These are phyloP conservation scores for Clarias macrocephalus DNA, from an alignment of 2,113 vertebrate species.

Conservation along the genomic window DNA sequence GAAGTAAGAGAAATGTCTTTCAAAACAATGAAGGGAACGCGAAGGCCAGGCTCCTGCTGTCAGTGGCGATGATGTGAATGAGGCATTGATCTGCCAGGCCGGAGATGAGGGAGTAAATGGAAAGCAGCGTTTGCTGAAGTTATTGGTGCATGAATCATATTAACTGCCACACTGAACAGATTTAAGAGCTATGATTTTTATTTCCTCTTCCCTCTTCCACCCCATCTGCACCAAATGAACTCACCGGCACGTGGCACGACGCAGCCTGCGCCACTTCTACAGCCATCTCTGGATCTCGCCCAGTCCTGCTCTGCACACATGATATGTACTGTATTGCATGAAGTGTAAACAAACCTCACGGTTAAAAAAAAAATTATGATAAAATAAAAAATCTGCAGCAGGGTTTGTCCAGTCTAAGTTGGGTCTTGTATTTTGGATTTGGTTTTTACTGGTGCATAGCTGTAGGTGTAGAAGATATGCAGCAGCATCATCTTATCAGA, in stretches of 20 bases:
- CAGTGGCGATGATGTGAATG: slow-evolving; percentile 40
- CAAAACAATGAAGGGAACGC: slow-evolving; percentile 4
- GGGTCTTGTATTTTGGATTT: neutral
- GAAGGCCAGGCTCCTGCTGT: neutral
- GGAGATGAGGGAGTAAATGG: slow-evolving; percentile 34
- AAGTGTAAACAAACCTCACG: neutral
- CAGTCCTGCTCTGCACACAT: neutral
- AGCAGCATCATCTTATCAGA: slow-evolving; percentile 27
- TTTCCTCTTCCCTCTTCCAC: slow-evolving; percentile 15
- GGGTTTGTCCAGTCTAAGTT: neutral
- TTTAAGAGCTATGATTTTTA: slow-evolving; percentile 41
- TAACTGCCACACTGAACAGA: slow-evolving; percentile 36
- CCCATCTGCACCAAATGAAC: slow-evolving; percentile 8
- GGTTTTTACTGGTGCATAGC: slow-evolving; percentile 28
- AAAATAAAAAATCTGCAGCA: neutral
- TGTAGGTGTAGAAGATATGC: neutral
- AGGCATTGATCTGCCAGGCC: slow-evolving; percentile 40
- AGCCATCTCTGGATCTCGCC: neutral
- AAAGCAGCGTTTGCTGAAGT: slow-evolving; percentile 24
- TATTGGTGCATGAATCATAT: slow-evolving; percentile 29
- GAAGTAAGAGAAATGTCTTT: slow-evolving; percentile 29
- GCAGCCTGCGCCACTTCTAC: slow-evolving; percentile 8
- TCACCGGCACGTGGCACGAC: neutral
- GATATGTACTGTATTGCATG: neutral
- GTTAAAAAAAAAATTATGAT: no score